Evolutionary conservation across 2,888 invertebrate species (phyloP).

Genomic region (Campoplex capitator): DNA sequence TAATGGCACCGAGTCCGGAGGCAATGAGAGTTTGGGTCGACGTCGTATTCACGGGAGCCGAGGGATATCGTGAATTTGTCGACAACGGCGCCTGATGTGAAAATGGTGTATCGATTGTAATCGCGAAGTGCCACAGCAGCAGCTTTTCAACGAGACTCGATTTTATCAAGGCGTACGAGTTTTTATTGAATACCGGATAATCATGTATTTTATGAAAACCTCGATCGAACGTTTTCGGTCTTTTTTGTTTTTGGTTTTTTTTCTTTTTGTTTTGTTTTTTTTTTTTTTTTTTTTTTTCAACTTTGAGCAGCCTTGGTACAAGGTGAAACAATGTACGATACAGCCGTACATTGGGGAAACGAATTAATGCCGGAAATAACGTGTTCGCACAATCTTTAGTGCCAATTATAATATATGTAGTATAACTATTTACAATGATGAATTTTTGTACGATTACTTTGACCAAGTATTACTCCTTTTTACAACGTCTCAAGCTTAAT

Average conservation of each 20-base stretch:
- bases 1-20: constrained; percentile 97
- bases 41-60: constrained; percentile 96
- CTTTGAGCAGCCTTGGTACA: neutral
- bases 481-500: neutral
- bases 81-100: constrained; percentile 83
- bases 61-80: constrained; percentile 92
- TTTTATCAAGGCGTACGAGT: constrained; percentile 5
- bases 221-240: neutral
- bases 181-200: neutral
- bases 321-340: neutral
- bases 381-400: constrained; percentile 13
- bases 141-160: neutral
- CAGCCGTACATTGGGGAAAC: neutral
- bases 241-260: neutral
- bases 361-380: neutral
- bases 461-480: constrained; percentile 14
- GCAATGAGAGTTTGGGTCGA: constrained; percentile 99
- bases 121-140: neutral
- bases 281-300: neutral
- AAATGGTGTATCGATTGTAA: constrained; percentile 7
- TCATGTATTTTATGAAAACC: neutral
- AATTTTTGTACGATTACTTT: neutral
- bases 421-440: neutral
- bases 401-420: neutral
- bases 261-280: too few relatives aligned